phyloP scores from a whole-genome alignment of 1,140 invertebrate species.

The Pseudomyrmex dendroicus region DNA sequence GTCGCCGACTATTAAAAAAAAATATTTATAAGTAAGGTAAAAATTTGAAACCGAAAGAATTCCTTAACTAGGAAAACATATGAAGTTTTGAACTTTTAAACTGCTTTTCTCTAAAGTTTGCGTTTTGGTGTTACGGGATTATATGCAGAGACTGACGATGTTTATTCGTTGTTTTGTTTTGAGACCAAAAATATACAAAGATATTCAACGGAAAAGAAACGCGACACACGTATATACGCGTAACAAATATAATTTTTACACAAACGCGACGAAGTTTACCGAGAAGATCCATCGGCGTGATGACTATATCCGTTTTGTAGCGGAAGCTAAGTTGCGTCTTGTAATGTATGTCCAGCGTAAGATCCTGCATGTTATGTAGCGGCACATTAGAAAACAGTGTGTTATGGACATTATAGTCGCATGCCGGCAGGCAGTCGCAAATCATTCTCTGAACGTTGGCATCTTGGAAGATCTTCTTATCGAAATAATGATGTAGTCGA shows the following conservation, averaged over 20 bases:
- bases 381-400: conserved; percentile 48
- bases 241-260: background rate
- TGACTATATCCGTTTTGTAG: conserved; percentile 60
- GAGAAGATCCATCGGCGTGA: conserved; percentile 54
- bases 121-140: too few relatives aligned
- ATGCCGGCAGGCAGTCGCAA: conserved; percentile 59
- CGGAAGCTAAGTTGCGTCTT: conserved; percentile 59
- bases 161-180: conserved; percentile 5
- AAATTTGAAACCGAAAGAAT: too few relatives aligned
- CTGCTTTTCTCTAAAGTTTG: too few relatives aligned
- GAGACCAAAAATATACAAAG: background rate
- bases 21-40: too few relatives aligned
- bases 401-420: conserved; percentile 53
- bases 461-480: background rate
- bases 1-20: too few relatives aligned
- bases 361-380: conserved; percentile 10
- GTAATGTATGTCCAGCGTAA: conserved; percentile 60
- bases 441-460: conserved; percentile 35
- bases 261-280: conserved; percentile 36
- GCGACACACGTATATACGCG: background rate
- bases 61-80: too few relatives aligned
- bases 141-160: too few relatives aligned
- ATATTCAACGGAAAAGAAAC: background rate
- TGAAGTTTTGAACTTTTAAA: too few relatives aligned
- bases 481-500: too few relatives aligned